Conservation (phyloP, 2,113 vertebrate species). For the Psammodynastes pulverulentus region DNA sequence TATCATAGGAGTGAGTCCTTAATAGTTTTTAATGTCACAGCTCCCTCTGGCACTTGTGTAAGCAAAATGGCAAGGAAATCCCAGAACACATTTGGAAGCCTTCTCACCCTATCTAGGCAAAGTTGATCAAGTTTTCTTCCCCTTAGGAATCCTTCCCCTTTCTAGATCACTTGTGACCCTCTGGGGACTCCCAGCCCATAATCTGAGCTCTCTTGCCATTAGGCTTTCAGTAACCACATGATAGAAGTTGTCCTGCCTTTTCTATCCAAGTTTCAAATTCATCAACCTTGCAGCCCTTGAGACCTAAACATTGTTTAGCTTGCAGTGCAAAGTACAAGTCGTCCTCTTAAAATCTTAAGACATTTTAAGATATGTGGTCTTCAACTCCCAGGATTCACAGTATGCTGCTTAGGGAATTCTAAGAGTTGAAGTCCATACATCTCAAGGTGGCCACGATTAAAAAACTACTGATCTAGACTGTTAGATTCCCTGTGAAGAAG, state of each 20-base stretch:
- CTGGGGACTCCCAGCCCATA: not conserved
- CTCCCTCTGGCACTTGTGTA: not conserved
- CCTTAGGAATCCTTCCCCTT: not conserved
- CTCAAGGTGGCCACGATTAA: not conserved
- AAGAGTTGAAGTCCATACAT: not conserved
- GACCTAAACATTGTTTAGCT: not conserved
- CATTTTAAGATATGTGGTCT: not conserved
- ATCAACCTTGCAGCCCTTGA: not conserved
- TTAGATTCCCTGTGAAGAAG: not conserved
- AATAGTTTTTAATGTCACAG: not conserved
- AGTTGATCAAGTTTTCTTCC: not conserved
- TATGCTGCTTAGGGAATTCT: not conserved
- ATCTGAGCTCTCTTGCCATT: not conserved
- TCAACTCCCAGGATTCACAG: not conserved
- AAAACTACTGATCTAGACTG: not conserved
- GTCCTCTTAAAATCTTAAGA: not conserved
- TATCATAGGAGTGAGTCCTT: not conserved
- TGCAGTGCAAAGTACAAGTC: not conserved
- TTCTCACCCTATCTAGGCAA: not conserved
- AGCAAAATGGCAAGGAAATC: not conserved
- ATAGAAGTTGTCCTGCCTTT: not conserved
- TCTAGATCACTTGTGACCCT: not conserved
- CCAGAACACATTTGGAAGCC: not conserved
- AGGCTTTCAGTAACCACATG: constrained; percentile 7
- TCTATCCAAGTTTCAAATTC: not conserved